Conservation (phyloP, 2,888 invertebrate species). For the Pheosia tremula region DNA sequence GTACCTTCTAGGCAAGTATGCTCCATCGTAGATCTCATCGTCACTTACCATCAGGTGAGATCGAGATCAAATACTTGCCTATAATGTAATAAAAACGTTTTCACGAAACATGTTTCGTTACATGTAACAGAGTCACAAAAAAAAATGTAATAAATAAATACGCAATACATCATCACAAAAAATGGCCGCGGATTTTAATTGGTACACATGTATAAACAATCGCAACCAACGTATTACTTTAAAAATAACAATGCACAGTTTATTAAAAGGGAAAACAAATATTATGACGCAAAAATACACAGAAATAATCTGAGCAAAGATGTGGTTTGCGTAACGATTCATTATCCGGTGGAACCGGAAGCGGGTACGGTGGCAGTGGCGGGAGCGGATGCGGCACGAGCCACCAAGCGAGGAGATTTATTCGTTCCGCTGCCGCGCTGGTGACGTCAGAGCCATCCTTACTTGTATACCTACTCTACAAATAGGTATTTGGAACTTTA, state of each 20-base stretch:
- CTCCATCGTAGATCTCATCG: no score
- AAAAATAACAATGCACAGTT: no score
- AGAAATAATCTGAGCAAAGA: conserved; percentile 2
- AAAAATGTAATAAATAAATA: no score
- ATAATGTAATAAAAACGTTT: no score
- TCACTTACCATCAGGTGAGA: no score
- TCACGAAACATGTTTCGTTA: no score
- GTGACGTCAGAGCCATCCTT: not conserved
- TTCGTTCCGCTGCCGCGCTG: conserved; percentile 33
- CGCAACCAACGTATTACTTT: not conserved
- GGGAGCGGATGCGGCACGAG: conserved; percentile 33
- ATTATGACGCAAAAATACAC: not conserved
- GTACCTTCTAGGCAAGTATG: no score
- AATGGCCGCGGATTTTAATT: no score
- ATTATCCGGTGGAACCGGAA: conserved; percentile 33
- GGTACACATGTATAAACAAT: not conserved
- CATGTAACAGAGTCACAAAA: no score
- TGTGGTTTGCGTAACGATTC: conserved; percentile 18
- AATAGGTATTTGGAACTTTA: not conserved
- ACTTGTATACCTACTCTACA: not conserved
- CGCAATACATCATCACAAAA: no score
- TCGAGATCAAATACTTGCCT: no score
- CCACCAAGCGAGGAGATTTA: conserved; percentile 38
- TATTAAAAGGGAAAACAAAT: not conserved
- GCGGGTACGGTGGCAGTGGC: conserved; percentile 27